Conservation (phyloP, 2,113 vertebrate genomes). For the Drymodes brunneopygia region DNA sequence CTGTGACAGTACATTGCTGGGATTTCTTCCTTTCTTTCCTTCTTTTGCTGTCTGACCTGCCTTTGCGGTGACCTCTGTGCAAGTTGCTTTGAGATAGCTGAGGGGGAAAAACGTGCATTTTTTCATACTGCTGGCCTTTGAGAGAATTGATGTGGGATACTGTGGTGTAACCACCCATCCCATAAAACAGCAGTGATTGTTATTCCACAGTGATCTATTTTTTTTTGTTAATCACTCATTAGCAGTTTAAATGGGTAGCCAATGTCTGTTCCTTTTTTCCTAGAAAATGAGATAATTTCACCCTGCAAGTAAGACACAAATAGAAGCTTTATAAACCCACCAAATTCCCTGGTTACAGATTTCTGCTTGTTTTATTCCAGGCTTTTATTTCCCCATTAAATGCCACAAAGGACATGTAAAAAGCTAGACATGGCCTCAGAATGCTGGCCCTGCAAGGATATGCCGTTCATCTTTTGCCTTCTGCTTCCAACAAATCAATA, state of each 20-base stretch:
- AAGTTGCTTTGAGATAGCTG: too few relatives aligned
- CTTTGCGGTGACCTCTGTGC: too few relatives aligned
- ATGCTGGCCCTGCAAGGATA: background rate
- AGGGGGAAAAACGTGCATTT: background rate
- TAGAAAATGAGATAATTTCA: background rate
- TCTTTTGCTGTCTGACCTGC: background rate
- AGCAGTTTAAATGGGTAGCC: background rate
- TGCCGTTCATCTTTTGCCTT: background rate
- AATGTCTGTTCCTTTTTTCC: background rate
- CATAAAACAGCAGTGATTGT: background rate
- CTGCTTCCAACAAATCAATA: background rate
- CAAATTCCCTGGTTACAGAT: background rate
- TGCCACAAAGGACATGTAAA: background rate
- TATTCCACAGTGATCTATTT: background rate
- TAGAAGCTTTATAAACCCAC: background rate
- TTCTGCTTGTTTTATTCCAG: background rate
- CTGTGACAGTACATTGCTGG: accelerated
- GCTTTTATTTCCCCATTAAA: constrained; percentile 13
- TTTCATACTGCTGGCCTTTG: background rate
- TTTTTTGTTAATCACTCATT: background rate
- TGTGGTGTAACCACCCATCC: background rate
- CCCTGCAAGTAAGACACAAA: background rate
- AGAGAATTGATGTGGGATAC: background rate
- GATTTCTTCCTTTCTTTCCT: background rate
- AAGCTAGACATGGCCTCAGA: background rate